These are phyloP conservation scores for Mormyrops attenuatus DNA, from an alignment of 2,797 vertebrate genomes.

Conservation along the genomic window DNA sequence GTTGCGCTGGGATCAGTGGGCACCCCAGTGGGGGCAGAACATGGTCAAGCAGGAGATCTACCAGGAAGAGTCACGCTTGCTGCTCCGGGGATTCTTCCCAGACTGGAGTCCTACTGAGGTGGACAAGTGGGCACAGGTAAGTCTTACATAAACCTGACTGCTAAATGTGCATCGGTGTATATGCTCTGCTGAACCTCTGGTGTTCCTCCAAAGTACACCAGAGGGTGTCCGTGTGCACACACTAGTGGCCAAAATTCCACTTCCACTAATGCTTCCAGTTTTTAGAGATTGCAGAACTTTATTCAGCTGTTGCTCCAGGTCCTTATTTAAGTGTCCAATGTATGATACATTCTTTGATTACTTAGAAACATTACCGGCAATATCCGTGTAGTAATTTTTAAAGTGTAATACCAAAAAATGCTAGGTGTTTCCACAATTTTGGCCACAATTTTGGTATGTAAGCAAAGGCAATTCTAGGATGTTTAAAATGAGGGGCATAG, in stretches of 20 bases:
- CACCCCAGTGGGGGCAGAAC: conserved; percentile 65
- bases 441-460: background rate
- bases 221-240: background rate
- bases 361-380: too few species aligned
- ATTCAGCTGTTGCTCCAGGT: background rate
- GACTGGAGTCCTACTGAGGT: conserved; percentile 61
- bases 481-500: background rate
- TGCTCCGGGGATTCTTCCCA: conserved; percentile 62
- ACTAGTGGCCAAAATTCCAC: background rate
- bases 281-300: background rate
- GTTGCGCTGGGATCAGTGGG: conserved; percentile 64
- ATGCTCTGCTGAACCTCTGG: background rate
- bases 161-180: background rate
- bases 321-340: background rate
- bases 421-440: too few species aligned
- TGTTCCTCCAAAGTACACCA: background rate
- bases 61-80: conserved; percentile 54
- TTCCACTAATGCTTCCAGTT: background rate
- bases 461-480: background rate
- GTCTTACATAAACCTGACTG: background rate
- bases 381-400: too few species aligned
- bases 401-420: background rate
- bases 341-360: too few species aligned
- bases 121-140: conserved; percentile 69
- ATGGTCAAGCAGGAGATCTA: conserved; percentile 54